Conservation (phyloP, 92 coral and sea anemone genomes). For the Actinostola sp. region DNA sequence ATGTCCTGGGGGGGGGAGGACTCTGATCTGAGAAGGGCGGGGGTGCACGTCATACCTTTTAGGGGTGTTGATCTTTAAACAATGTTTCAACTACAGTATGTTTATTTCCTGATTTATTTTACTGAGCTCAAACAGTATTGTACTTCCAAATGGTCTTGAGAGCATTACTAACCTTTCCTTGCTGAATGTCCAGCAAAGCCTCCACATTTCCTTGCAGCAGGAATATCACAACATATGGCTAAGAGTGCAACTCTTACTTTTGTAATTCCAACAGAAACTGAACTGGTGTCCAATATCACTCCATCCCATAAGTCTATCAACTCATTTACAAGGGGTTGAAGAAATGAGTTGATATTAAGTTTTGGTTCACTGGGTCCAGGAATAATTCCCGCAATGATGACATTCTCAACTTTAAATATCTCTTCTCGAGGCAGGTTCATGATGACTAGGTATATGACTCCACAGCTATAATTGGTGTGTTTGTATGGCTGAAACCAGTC, state of each 20-base stretch:
- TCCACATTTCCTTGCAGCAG: constrained; percentile 61
- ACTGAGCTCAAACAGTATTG: no score
- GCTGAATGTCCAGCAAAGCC: constrained; percentile 63
- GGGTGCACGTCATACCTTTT: no score
- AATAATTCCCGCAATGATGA: constrained; percentile 39
- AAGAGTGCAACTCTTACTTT: constrained; percentile 29
- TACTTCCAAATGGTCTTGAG: no score
- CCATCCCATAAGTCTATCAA: constrained; percentile 59
- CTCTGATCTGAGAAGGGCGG: no score
- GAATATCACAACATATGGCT: constrained; percentile 48
- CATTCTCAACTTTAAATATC: constrained; percentile 34
- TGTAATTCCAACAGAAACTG: constrained; percentile 1
- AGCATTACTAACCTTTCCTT: constrained; percentile 24
- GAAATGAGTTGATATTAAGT: constrained; percentile 37
- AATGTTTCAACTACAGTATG: no score
- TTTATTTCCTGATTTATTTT: no score
- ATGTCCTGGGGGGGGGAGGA: no score
- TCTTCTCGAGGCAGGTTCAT: constrained; percentile 44
- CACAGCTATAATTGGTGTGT: constrained; percentile 38
- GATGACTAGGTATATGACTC: constrained; percentile 34
- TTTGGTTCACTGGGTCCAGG: constrained; percentile 53
- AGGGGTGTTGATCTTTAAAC: no score
- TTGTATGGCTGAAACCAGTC: constrained; percentile 62
- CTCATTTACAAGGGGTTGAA: constrained; percentile 53
- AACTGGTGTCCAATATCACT: constrained; percentile 7